Evolutionary conservation across 1,140 invertebrate genomes (phyloP).

Genomic region (Procambarus virginalis): DNA sequence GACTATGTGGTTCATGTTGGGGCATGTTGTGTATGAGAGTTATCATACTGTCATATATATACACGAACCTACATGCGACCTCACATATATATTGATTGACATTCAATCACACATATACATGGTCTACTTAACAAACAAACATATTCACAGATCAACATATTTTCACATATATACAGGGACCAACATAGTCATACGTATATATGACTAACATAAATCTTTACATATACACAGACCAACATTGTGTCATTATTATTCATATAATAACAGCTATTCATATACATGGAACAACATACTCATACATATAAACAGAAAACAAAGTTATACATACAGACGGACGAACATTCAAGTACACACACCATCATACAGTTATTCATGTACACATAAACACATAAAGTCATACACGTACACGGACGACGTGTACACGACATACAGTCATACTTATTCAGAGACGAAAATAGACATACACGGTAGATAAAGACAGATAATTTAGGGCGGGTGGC

Average conservation of each 20-base stretch:
- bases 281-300: too few species aligned
- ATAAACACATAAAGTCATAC: too few species aligned
- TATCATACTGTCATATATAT: conserved; percentile 6
- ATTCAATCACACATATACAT: conserved; percentile 12
- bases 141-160: background rate
- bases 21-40: too few species aligned
- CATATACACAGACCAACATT: too few species aligned
- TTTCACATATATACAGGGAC: background rate
- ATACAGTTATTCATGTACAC: background rate
- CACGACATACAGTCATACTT: background rate
- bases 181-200: conserved; percentile 24
- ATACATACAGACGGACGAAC: too few species aligned
- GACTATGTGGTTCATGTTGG: too few species aligned
- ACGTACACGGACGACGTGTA: background rate
- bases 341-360: too few species aligned
- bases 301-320: too few species aligned
- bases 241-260: too few species aligned
- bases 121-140: background rate
- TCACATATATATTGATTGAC: conserved; percentile 6
- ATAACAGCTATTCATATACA: too few species aligned
- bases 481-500: background rate
- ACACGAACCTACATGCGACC: background rate
- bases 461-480: background rate
- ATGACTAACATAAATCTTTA: background rate
- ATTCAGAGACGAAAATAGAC: background rate